Evolutionary conservation across 2,888 invertebrate species (phyloP), one percentile per base, ranked within the genome.

Genomic region (Orthosia gothica): DNA sequence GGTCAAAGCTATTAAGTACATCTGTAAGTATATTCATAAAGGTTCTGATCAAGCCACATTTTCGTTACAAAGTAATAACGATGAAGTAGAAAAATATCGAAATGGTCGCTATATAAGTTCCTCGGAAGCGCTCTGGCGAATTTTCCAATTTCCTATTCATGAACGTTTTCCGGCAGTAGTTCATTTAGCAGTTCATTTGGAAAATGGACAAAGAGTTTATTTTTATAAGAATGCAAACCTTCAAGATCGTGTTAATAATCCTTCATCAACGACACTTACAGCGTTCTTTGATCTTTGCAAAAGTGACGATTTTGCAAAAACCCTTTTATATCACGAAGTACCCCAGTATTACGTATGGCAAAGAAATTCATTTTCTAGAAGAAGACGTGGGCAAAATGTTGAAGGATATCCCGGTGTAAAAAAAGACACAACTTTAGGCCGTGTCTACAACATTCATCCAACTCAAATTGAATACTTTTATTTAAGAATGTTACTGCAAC

Each of bases 271-370:
- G 20, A 89, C 87, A 32, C 77, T 91, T 32, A 77, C 78, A 50
- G 85, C 79, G 15, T 90, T 89, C 74, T 90, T 90, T 67, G 79
- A 88, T 61, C 77, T 89, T 2, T 89, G 89, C 67, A 70, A 66
- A 71, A 79, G 52, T 15, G 88, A 90, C 70, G 79, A 81, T 52
- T 90, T 90, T 84, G 89, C 89, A 52, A 87, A 84, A 83, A 75
- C 65, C 12, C 62, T 70, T 74, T 70, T 61, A 57, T 49, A 16
- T 49, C 16, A 49, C 26, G 26, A 26, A 26, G 26, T 26, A 26
- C 26, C 26, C 26, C 26, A 26, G 26, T 26, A 26, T 26, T 26
- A 26, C 26, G 26, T 26, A 26, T 26, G 26, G 26, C 26, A 26
- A 26, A 26, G 26, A 26, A 26, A 26, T 26, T 26, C 26, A 26